phyloP scores from a whole-genome alignment of 2,888 invertebrate species.

The Incurvaria masculella region DNA sequence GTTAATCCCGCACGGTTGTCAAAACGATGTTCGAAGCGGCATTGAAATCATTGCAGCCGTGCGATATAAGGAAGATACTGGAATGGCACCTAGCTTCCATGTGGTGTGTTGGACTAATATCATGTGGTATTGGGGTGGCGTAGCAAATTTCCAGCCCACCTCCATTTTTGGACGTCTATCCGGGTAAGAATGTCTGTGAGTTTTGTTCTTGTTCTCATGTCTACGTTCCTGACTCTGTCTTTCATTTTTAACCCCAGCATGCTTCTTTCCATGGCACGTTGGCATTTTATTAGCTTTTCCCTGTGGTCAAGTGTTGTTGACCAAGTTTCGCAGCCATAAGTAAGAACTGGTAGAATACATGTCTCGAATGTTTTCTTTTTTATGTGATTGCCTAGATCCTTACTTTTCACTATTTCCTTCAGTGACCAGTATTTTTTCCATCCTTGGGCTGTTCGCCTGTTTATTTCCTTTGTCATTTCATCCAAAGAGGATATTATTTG shows the following conservation, averaged over 20 bases:
- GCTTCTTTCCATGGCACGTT: too few relatives aligned
- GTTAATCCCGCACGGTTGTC: too few relatives aligned
- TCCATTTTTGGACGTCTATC: slow-evolving; percentile 9
- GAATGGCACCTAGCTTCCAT: too few relatives aligned
- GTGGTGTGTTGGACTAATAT: too few relatives aligned
- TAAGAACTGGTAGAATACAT: background rate
- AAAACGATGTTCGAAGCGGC: too few relatives aligned
- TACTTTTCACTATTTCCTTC: slow-evolving; percentile 2
- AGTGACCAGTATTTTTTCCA: slow-evolving; percentile 5
- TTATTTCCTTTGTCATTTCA: slow-evolving; percentile 3
- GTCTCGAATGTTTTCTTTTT: slow-evolving; percentile 1
- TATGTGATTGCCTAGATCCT: background rate
- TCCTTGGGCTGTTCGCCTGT: slow-evolving; percentile 3
- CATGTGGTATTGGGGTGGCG: slow-evolving; percentile 4
- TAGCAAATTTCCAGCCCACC: slow-evolving; percentile 9
- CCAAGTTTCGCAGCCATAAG: slow-evolving; percentile 3
- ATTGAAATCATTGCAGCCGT: too few relatives aligned
- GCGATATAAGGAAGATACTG: too few relatives aligned
- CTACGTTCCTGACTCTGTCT: slow-evolving; percentile 9
- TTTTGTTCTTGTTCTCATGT: slow-evolving; percentile 10
- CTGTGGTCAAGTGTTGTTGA: too few relatives aligned
- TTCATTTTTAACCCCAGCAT: too few relatives aligned
- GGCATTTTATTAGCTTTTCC: too few relatives aligned
- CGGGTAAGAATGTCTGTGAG: slow-evolving; percentile 9
- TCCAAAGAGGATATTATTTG: background rate